Base-by-base conservation (phyloP, 2,888 invertebrate genomes). In the Beris chalybata region DNA sequence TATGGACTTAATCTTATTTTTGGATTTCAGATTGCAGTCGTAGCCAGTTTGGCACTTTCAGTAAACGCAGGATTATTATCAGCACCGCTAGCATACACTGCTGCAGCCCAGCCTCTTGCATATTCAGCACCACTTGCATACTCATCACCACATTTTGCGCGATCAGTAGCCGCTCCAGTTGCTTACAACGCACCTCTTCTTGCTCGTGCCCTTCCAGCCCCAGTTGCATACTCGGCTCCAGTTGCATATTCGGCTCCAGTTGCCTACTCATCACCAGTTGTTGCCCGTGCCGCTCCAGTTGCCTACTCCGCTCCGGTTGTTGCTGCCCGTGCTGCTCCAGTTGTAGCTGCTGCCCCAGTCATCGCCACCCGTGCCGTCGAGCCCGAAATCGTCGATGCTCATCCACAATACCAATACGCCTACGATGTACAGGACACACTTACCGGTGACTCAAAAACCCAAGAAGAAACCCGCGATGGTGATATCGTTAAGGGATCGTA, bases 401-500 rank as follows among this genome's bases (percentile, higher is more conserved):
- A 80, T 70, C 79, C 81, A 66, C 77, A 83, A 75, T 84, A 84
- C 76, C 77, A 76, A 66, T 84, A 77, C 73, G 81, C 80, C 15
- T 84, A 84, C 73, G 79, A 81, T 70, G 81, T 83, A 22, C 80
- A 82, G 73, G 83, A 84, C 71, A 73, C 76, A 64, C 71, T 82
- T 45, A 83, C 83, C 65, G 83, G 83, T 50, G 83, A 83, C 73
- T 78, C 77, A 67, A 83, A 83, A 71, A 81, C 79, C 67, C 83
- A 83, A 74, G 79, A 79, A 64, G 83, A 83, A 74, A 76, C 77
- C 52, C 80, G 83, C 69, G 80, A 80, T 69, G 83, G 83, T 69
- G 83, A 82, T 73, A 77, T 82, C 64, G 83, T 83, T 43, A 80
- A 80, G 71, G 83, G 83, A 68, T 80, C 80, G 45, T 83, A 83